Base-by-base conservation (phyloP, 1,140 invertebrate genomes). In the Parasteatoda tepidariorum region DNA sequence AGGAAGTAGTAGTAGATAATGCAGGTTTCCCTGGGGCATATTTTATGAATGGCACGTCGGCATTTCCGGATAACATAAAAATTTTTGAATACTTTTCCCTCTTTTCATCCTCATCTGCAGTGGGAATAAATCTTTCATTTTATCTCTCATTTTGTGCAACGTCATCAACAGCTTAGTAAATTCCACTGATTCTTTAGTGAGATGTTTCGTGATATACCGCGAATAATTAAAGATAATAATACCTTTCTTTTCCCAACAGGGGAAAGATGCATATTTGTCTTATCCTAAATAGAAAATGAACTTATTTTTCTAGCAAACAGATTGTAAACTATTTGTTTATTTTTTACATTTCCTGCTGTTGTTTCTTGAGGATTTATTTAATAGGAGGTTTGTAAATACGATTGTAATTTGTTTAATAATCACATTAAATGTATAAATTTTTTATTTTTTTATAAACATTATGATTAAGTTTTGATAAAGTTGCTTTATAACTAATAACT, bases 51-150 rank as follows among this genome's bases (percentile, higher is more conserved):
- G 41, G 74, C 74, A 78, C 74, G 74, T 66, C 61, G 48, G 59
- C 33, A 48, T 78, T 66, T 78, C 74, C 62, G 41, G 59, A 18
- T 66, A 48, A 34, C 18, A 59, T 38, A 78, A n/a, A 78, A 57
- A 78, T 41, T 78, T 78, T 57, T 78, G 74, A 78, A 78, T 78
- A 78, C 61, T 41, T 78, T 78, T 66, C 61, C 28, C 61, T 15
- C 26, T 55, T 38, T 78, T 24, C n/a, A 1, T 48, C 1, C 38
- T 48, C 4, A 18, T 18, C 9, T 48, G 38, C 38, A 18, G 9
- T 13, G 18, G 9, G 38, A 48, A 48, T 48, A 48, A 48, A 48
- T 48, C 38, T 48, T 48, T 48, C 38, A 48, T 48, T 48, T 48
- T 18, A 48, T 13, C 38, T 48, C 18, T 18, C 38, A 48, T 48